These are phyloP conservation scores for Hepsetus odoe DNA, from an alignment of 2,113 vertebrate genomes.

Conservation along the genomic window DNA sequence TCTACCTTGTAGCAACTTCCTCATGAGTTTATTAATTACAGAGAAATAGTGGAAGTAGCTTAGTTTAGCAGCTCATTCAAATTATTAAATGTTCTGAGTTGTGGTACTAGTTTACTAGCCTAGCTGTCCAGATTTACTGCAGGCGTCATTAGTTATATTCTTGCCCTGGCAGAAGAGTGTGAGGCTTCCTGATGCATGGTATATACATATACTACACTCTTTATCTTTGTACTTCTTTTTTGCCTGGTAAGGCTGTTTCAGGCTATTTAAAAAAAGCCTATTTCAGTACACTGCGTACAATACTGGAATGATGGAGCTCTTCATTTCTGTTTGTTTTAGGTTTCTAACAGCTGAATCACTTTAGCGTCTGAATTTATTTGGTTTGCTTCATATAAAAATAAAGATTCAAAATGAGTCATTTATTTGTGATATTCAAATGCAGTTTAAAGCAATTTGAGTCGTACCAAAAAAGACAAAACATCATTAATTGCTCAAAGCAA, in stretches of 20 bases:
- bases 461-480: background rate
- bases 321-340: conserved; percentile 9
- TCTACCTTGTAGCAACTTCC: too few relatives aligned
- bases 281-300: conserved; percentile 19
- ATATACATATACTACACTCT: background rate
- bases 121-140: conserved; percentile 18
- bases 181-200: conserved; percentile 4
- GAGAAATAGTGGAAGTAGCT: background rate
- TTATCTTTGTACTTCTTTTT: background rate
- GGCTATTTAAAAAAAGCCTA: conserved; percentile 25
- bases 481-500: conserved; percentile 8
- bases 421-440: background rate
- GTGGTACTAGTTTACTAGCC: background rate
- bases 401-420: background rate
- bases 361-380: background rate
- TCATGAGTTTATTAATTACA: too few relatives aligned
- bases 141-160: conserved; percentile 23
- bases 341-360: background rate
- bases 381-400: too few relatives aligned
- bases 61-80: background rate
- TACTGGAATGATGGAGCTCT: background rate
- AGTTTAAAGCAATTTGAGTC: background rate
- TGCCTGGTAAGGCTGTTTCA: background rate
- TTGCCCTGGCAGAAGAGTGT: background rate
- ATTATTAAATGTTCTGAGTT: background rate